Base-by-base conservation (phyloP, 2,113 vertebrate genomes). In the Dinomys branickii region DNA sequence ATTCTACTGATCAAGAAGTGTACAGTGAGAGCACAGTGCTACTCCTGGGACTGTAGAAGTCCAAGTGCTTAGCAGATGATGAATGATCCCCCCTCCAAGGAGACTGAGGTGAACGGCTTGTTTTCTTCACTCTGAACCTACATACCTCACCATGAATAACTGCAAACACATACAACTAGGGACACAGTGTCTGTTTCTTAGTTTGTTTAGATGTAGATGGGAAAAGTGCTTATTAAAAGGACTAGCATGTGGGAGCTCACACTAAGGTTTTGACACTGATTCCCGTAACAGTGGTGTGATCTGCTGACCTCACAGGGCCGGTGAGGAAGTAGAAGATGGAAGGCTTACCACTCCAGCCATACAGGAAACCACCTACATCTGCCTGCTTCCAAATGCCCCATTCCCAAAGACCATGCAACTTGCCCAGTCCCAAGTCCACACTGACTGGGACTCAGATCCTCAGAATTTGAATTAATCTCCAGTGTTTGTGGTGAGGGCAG, bases 401-500 rank as follows among this genome's bases (percentile, higher is more conserved):
- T 26, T 33, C 38, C 20, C 33, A 24, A 19, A 50, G 11, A 1
- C 44, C 1, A 54, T 58, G 26, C 22, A 73, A 58, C 3, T 67
- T 28, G 14, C 38, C 12, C 0, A 41, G 10, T 88, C 26, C 81
- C 17, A 63, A 14, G 12, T 24, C 3, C 30, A 47, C 67, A 61
- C 44, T 38, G 28, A 52, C 12, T 17, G 7, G 85, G 3, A 41
- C 58, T 77, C 22, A 58, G 1, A 30, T 67, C 78, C 61, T 24
- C 17, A 3, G 22, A 6, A n/a, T 63, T 13, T 65, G 54, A 61
- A 4, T 71, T 5, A 41, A 16, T 2, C 0, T 2, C 13, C 19
- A 19, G 14, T 7, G 44, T 47, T 7, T 47, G 44, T 7, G 26
- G 0, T 47, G 26, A 26, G 44, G 73, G 2, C 7, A 28, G 5